Evolutionary conservation across 2,888 invertebrate genomes (phyloP).

Genomic region (Phalera bucephala): DNA sequence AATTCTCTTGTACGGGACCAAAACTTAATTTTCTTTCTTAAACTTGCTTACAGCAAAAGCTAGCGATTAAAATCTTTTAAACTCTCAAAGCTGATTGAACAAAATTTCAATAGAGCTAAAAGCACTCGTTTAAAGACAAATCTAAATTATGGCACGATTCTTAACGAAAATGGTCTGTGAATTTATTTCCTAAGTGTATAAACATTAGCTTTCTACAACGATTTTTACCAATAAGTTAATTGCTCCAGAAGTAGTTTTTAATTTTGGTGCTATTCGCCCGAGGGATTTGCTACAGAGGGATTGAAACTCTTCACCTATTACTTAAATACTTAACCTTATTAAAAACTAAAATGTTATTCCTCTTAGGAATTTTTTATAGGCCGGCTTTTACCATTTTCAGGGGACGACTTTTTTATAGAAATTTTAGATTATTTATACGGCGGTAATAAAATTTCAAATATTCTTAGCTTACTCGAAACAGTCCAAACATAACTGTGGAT

Average conservation of each 20-base stretch:
- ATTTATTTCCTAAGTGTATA: background rate
- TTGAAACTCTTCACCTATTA: conserved; percentile 22
- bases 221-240: conserved; percentile 16
- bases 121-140: conserved; percentile 6
- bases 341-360: conserved; percentile 21
- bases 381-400: conserved; percentile 16
- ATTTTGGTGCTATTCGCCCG: conserved; percentile 13
- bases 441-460: conserved; percentile 11
- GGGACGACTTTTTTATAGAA: conserved; percentile 11
- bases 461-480: conserved; percentile 4
- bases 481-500: conserved; percentile 3
- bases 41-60: conserved; percentile 59
- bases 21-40: conserved; percentile 74
- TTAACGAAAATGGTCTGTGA: background rate
- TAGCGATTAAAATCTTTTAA: conserved; percentile 55
- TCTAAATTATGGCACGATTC: background rate
- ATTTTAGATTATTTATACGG: conserved; percentile 19
- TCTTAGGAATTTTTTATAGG: conserved; percentile 12
- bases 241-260: conserved; percentile 13
- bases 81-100: conserved; percentile 34
- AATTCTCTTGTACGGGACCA: conserved; percentile 58
- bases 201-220: background rate
- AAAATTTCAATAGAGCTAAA: conserved; percentile 21
- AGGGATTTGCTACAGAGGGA: conserved; percentile 15
- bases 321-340: conserved; percentile 26